phyloP scores from a whole-genome alignment of 2,888 invertebrate species.

The Lymantria dispar region DNA sequence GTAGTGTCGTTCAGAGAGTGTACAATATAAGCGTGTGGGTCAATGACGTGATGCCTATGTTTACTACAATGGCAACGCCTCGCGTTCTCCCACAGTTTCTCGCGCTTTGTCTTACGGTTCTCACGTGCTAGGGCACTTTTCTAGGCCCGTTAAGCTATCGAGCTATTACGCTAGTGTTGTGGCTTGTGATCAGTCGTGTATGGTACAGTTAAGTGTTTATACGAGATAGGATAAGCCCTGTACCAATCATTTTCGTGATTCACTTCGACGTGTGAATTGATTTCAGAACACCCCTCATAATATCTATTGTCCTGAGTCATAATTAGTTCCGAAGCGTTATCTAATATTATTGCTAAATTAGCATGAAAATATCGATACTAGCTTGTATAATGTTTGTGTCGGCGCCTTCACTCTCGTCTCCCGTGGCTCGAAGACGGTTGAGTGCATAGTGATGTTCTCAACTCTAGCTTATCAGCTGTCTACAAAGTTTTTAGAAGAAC shows the following conservation, averaged over 20 bases:
- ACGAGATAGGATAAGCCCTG: slow-evolving; percentile 31
- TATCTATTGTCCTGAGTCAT: slow-evolving; percentile 19
- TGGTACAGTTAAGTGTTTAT: slow-evolving; percentile 46
- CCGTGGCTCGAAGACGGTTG: slow-evolving; percentile 47
- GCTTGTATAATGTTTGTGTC: slow-evolving; percentile 47
- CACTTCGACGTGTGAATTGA: slow-evolving; percentile 35
- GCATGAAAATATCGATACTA: slow-evolving; percentile 12
- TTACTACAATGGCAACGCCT: slow-evolving; percentile 83
- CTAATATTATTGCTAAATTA: slow-evolving; percentile 10
- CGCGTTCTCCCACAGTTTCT: slow-evolving; percentile 77
- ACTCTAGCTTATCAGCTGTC: slow-evolving; percentile 71
- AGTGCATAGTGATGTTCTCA: slow-evolving; percentile 65
- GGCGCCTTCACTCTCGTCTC: slow-evolving; percentile 43
- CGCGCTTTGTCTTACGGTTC: slow-evolving; percentile 72
- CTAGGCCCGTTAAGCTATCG: slow-evolving; percentile 43
- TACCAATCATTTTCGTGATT: slow-evolving; percentile 40
- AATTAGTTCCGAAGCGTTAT: slow-evolving; percentile 14
- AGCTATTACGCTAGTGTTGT: slow-evolving; percentile 29
- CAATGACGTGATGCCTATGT: slow-evolving; percentile 78
- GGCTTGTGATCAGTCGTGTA: slow-evolving; percentile 7
- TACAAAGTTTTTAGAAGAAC: slow-evolving; percentile 67
- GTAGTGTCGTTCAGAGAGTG: slow-evolving; percentile 39
- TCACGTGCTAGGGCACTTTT: slow-evolving; percentile 64
- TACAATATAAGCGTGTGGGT: slow-evolving; percentile 40
- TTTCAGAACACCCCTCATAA: slow-evolving; percentile 19